Percentiles rank a stretch among this genome's conserved stretches.
These are phyloP conservation scores for Pangasius mekongensis DNA, from an alignment of 2,797 vertebrate genomes.

Conservation along the genomic window DNA sequence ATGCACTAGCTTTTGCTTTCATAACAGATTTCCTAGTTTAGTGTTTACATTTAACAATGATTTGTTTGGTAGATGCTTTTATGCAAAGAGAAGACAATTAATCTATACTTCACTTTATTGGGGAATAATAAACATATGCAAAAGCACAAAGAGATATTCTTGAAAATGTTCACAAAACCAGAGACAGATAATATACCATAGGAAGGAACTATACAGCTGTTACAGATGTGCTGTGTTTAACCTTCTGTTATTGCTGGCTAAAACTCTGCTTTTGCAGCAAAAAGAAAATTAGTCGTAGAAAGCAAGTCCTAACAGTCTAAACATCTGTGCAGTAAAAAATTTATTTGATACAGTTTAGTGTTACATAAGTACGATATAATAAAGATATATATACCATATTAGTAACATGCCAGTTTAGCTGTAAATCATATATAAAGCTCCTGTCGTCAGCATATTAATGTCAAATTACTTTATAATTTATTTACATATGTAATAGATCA, in stretches of 20 bases:
- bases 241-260: conserved; percentile 33
- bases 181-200: conserved; percentile 20
- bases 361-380: conserved; percentile 20
- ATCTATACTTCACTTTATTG: background rate
- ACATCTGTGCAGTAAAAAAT: conserved; percentile 13
- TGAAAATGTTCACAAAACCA: conserved; percentile 15
- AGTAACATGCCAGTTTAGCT: background rate
- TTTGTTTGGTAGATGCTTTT: background rate
- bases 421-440: background rate
- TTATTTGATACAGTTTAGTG: conserved; percentile 8
- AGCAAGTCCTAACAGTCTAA: conserved; percentile 32
- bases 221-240: conserved; percentile 21
- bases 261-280: conserved; percentile 32
- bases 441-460: background rate
- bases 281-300: conserved; percentile 37
- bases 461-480: conserved; percentile 7
- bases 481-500: background rate
- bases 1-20: no score
- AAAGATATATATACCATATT: conserved; percentile 3
- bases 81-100: background rate
- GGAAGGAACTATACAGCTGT: conserved; percentile 31
- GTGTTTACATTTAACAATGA: background rate
- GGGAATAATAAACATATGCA: background rate
- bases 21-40: background rate
- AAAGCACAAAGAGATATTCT: background rate